These are phyloP conservation scores for Gila orcuttii DNA, from an alignment of 2,113 vertebrate species.

Conservation along the genomic window DNA sequence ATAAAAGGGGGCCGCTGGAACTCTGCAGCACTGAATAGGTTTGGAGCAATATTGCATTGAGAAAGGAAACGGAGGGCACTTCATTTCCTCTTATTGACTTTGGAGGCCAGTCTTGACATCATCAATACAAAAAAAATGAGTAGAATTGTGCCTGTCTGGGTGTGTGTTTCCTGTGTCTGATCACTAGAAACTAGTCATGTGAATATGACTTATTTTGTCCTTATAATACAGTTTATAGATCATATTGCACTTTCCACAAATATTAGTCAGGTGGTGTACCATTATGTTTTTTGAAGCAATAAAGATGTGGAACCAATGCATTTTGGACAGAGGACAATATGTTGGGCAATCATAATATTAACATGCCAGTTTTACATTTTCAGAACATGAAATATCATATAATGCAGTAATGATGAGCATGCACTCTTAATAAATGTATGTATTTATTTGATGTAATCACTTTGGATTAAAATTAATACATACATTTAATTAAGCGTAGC, in stretches of 20 bases:
- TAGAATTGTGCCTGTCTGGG: neutral
- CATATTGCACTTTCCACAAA: neutral
- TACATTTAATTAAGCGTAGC: neutral
- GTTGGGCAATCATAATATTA: too few species aligned
- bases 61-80: neutral
- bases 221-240: neutral
- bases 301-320: neutral
- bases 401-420: neutral
- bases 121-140: neutral
- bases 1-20: conserved; percentile 1
- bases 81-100: conserved; percentile 29
- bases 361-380: too few species aligned
- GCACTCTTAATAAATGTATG: neutral
- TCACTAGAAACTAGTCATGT: neutral
- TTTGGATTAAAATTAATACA: neutral
- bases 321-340: neutral
- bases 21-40: conserved; percentile 11
- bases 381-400: neutral
- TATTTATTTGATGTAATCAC: neutral
- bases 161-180: conserved; percentile 4
- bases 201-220: neutral
- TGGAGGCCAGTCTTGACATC: neutral
- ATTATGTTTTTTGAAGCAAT: neutral
- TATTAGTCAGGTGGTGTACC: neutral
- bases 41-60: conserved; percentile 9